Conservation (phyloP, 2,888 invertebrate species). For the Orthosia cruda region DNA sequence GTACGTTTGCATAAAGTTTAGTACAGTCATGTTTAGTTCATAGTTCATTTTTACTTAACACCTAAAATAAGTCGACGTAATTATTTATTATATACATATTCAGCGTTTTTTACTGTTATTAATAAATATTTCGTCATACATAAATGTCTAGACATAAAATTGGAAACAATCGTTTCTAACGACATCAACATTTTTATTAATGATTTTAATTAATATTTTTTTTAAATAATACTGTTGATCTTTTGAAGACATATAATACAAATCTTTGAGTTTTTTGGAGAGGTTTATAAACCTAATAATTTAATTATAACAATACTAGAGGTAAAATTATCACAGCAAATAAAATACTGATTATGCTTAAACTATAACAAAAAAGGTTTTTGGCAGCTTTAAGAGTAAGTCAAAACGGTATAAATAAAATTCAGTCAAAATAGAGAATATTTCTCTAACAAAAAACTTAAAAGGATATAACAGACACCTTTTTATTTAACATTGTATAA, state of each 20-base stretch:
- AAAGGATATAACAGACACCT: neutral
- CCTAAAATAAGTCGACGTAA: constrained; percentile 57
- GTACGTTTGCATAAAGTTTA: constrained; percentile 61
- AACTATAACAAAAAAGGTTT: constrained; percentile 40
- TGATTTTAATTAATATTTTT: constrained; percentile 9
- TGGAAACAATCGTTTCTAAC: constrained; percentile 61
- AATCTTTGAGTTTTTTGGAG: constrained; percentile 14
- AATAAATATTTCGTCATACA: constrained; percentile 38
- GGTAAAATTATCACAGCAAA: constrained; percentile 68
- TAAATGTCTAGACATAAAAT: constrained; percentile 54
- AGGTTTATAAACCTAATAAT: constrained; percentile 40
- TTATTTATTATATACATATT: constrained; percentile 55
- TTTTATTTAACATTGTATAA: constrained; percentile 34
- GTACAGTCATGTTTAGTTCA: constrained; percentile 59
- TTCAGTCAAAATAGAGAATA: constrained; percentile 30
- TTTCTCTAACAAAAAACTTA: neutral
- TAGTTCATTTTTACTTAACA: constrained; percentile 57
- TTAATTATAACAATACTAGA: constrained; percentile 49
- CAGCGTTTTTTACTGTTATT: constrained; percentile 37
- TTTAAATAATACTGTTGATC: constrained; percentile 51
- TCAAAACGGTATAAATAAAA: constrained; percentile 15
- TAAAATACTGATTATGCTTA: constrained; percentile 54
- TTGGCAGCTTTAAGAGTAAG: constrained; percentile 38
- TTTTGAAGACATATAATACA: constrained; percentile 48
- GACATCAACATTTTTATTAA: constrained; percentile 53